A percentile compares a stretch with the other conserved stretches of the same genome.
These are phyloP conservation scores for Pollicipes pollicipes DNA, from an alignment of 1,140 invertebrate species.

Conservation along the genomic window DNA sequence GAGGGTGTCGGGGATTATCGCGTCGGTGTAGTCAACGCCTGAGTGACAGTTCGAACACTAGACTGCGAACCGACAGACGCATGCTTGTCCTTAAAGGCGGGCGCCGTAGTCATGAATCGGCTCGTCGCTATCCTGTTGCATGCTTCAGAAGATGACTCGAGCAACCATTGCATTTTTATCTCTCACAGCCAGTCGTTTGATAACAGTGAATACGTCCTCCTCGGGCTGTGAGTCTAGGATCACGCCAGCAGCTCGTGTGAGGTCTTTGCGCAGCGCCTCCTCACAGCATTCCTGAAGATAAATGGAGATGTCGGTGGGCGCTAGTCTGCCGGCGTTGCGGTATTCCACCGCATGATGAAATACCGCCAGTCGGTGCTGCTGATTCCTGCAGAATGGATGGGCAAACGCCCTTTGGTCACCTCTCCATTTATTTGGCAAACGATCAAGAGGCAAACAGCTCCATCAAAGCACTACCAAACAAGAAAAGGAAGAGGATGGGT, in stretches of 20 bases:
- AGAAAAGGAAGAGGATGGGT: no score
- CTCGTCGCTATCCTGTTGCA: background rate
- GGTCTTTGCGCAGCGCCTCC: background rate
- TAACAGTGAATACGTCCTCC: background rate
- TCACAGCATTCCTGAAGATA: background rate
- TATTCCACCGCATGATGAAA: background rate
- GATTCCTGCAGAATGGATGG: background rate
- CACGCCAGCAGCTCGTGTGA: background rate
- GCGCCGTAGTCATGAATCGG: background rate
- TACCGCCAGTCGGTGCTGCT: background rate
- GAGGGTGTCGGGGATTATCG: background rate
- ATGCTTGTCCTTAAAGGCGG: background rate
- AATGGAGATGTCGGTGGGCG: background rate
- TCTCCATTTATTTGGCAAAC: no score
- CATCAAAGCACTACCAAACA: no score
- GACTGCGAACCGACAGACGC: background rate
- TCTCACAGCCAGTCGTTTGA: background rate
- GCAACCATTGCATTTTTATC: background rate
- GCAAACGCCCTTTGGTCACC: no score
- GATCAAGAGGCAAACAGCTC: no score
- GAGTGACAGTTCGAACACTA: background rate
- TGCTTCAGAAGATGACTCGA: background rate
- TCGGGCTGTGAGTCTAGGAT: background rate
- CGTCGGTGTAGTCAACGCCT: background rate
- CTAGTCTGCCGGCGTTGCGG: background rate